phyloP scores from a whole-genome alignment of 2,888 invertebrate genomes.

The Itoplectis maculator region DNA sequence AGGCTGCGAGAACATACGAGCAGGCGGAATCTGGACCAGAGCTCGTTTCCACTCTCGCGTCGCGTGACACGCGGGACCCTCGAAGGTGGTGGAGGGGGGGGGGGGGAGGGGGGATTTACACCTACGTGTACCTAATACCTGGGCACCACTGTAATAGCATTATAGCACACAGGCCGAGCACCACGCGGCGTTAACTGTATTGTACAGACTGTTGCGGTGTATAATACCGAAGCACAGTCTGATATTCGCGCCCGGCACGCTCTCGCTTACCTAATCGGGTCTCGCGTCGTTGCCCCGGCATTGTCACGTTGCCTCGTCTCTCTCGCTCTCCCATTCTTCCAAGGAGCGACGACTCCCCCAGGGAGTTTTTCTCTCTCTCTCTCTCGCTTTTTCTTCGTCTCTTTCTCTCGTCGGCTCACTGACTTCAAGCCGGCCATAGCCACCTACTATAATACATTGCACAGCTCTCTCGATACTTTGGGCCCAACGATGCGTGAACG shows the following conservation, averaged over 20 bases:
- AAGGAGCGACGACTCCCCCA: slow-evolving; percentile 44
- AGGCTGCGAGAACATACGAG: slow-evolving; percentile 72
- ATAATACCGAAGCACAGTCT: slow-evolving; percentile 62
- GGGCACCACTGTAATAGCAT: slow-evolving; percentile 13
- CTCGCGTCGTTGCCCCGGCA: slow-evolving; percentile 74
- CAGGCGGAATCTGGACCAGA: slow-evolving; percentile 66
- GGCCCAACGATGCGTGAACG: slow-evolving; percentile 78
- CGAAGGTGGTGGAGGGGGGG: too few relatives aligned
- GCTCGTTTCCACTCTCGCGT: slow-evolving; percentile 64
- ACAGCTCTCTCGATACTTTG: slow-evolving; percentile 59
- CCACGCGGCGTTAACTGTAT: slow-evolving; percentile 41
- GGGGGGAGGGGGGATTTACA: slow-evolving; percentile 37
- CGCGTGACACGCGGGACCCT: slow-evolving; percentile 69
- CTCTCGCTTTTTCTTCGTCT: slow-evolving; percentile 3
- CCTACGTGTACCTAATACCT: slow-evolving; percentile 36
- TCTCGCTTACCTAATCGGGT: slow-evolving; percentile 78
- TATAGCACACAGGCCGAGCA: slow-evolving; percentile 23
- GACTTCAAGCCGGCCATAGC: slow-evolving; percentile 25
- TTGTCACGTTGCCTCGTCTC: slow-evolving; percentile 69
- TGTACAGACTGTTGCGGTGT: slow-evolving; percentile 41
- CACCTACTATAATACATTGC: slow-evolving; percentile 25
- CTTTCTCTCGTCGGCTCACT: slow-evolving; percentile 23
- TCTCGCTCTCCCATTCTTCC: slow-evolving; percentile 40
- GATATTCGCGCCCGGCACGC: slow-evolving; percentile 70
- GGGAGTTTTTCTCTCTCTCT: slow-evolving; percentile 5